Conservation (phyloP, 2,113 vertebrate species). For the Microtus montanus region DNA sequence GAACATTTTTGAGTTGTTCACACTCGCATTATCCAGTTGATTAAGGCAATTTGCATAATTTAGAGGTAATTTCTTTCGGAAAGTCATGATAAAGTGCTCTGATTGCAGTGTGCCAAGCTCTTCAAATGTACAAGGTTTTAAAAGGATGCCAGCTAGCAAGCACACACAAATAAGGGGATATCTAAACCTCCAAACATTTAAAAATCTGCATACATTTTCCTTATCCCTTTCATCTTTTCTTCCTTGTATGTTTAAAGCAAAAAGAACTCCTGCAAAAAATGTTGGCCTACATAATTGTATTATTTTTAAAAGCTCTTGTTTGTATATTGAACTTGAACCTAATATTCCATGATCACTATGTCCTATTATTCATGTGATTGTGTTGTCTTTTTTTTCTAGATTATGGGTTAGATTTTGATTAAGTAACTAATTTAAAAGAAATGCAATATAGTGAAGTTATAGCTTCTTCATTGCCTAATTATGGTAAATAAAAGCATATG, state of each 20-base stretch:
- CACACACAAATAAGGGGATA: background rate
- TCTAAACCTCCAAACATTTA: background rate
- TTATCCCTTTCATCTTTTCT: background rate
- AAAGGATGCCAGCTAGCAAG: constrained; percentile 52
- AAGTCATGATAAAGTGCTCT: constrained; percentile 76
- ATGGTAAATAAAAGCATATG: background rate
- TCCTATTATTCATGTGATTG: background rate
- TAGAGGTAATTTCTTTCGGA: constrained; percentile 81
- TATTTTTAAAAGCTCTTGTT: background rate
- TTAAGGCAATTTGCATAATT: constrained; percentile 82
- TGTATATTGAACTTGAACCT: background rate
- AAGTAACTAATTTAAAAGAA: background rate
- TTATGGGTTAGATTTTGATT: background rate
- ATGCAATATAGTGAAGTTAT: background rate
- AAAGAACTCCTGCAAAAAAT: background rate
- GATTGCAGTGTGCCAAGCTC: constrained; percentile 60
- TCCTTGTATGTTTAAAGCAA: background rate
- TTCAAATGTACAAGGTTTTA: background rate
- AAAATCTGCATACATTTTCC: background rate
- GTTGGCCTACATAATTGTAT: background rate
- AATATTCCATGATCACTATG: background rate
- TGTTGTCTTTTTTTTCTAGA: background rate
- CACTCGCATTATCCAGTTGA: constrained; percentile 79
- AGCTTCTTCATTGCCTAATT: background rate
- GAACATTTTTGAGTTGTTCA: constrained; percentile 72